A percentile compares a stretch with the other conserved stretches of the same genome.
Conservation (phyloP, 2,888 invertebrate species). For the Gordius sp. region DNA sequence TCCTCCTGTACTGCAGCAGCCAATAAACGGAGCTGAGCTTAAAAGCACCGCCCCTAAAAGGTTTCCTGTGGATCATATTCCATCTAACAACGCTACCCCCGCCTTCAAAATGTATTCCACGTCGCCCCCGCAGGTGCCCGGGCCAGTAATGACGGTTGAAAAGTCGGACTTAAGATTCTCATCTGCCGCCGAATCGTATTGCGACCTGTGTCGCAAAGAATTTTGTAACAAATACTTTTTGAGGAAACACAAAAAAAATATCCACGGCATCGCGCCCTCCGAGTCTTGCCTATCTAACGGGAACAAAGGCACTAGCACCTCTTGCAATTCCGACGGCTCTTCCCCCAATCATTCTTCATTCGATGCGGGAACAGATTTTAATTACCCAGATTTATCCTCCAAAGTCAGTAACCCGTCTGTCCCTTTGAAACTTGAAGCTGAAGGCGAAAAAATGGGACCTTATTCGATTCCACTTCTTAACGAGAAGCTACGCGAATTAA, state of each 20-base stretch:
- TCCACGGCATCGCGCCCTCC: slow-evolving; percentile 28
- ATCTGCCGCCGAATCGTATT: slow-evolving; percentile 29
- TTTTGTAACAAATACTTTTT: slow-evolving; percentile 32
- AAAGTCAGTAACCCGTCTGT: not conserved
- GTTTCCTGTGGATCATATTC: no score
- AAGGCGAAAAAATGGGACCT: not conserved
- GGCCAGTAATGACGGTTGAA: no score
- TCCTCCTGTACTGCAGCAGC: no score
- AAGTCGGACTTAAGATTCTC: no score
- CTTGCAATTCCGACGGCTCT: not conserved
- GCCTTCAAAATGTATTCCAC: no score
- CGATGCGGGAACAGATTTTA: not conserved
- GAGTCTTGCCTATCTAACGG: not conserved
- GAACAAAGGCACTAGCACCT: slow-evolving; percentile 19
- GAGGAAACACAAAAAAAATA: slow-evolving; percentile 30
- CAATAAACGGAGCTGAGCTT: no score
- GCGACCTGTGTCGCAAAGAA: slow-evolving; percentile 30
- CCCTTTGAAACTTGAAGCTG: not conserved
- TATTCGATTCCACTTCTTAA: no score
- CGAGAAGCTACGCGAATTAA: no score
- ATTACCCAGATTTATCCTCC: no score
- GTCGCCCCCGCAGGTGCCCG: no score
- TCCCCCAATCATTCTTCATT: not conserved
- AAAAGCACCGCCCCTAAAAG: no score
- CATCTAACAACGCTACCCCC: no score